Base-by-base conservation (phyloP, 2,113 vertebrate species). In the Motacilla tschutschensis region DNA sequence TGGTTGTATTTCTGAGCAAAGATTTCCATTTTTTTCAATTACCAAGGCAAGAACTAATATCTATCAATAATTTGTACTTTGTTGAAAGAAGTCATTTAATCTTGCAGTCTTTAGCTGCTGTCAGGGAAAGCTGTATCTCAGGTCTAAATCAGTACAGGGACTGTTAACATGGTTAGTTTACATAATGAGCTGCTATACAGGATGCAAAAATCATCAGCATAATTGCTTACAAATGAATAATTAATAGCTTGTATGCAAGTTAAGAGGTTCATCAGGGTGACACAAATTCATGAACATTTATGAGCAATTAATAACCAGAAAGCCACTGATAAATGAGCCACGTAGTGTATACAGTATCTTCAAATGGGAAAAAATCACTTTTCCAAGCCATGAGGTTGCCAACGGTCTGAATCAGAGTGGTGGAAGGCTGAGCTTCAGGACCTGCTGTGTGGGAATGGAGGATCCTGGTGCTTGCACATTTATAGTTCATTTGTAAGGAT, bases 161-260 rank as follows among this genome's bases (percentile, higher is more conserved):
- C 51, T 71, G 57, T 91, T 93, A 94, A 87, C 73, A 87, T 51
- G 76, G 80, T 66, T 94, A 86, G 74, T 90, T 95, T 94, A 94
- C 74, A 88, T 94, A 94, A 93, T 91, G 71, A 95, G 73, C 54
- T 85, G 46, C 66, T 67, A 90, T 12, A 77, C 47, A 87, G 46
- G 48, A 88, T 90, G 85, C 87, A 92, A 88, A 89, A 93, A 81
- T 90, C 85, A 94, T 87, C 81, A 85, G 85, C 73, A 41, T 93
- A 93, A 95, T 93, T 92, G 84, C 85, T 87, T 90, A 73, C 75
- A 95, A 92, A 96, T 96, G 95, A 95, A 95, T 94, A 95, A 95
- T 95, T 92, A 94, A 95, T 92, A 74, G 65, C 40, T 90, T 91
- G 69, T 76, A 66, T 80, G 91, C 36, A 1, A 94, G 79, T 83